phyloP scores from a whole-genome alignment of 2,888 invertebrate species.

The Argyresthia goedartella region DNA sequence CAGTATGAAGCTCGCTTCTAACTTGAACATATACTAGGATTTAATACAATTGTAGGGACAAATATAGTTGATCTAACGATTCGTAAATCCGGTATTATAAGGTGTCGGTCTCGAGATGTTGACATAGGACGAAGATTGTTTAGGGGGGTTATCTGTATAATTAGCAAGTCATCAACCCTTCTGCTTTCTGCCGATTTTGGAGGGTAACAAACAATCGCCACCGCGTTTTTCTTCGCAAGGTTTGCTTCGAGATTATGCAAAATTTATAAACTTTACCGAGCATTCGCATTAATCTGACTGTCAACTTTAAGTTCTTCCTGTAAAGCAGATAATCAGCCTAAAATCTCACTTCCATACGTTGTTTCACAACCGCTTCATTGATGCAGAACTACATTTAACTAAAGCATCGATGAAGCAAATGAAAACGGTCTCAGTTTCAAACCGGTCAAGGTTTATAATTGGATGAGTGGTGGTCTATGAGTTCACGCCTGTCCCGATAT shows the following conservation, averaged over 20 bases:
- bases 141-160: slow-evolving; percentile 53
- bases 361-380: too few relatives aligned
- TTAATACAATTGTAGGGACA: slow-evolving; percentile 1
- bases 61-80: slow-evolving; percentile 21
- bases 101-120: slow-evolving; percentile 42
- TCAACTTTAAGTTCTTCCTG: too few relatives aligned
- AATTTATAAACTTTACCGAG: neutral
- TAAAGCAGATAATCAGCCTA: too few relatives aligned
- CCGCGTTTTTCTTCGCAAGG: neutral
- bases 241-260: neutral
- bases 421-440: neutral
- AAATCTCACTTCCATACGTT: too few relatives aligned
- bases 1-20: too few relatives aligned
- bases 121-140: slow-evolving; percentile 52
- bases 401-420: neutral
- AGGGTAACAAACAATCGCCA: neutral
- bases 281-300: too few relatives aligned
- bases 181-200: slow-evolving; percentile 22
- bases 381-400: too few relatives aligned
- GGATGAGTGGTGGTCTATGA: slow-evolving; percentile 9
- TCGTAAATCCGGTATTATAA: slow-evolving; percentile 21
- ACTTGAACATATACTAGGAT: neutral
- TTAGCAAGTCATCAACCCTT: slow-evolving; percentile 56
- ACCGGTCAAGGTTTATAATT: slow-evolving; percentile 3
- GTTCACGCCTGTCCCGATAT: slow-evolving; percentile 27